phyloP scores from a whole-genome alignment of 2,888 invertebrate genomes.

The Drosophila mimica region DNA sequence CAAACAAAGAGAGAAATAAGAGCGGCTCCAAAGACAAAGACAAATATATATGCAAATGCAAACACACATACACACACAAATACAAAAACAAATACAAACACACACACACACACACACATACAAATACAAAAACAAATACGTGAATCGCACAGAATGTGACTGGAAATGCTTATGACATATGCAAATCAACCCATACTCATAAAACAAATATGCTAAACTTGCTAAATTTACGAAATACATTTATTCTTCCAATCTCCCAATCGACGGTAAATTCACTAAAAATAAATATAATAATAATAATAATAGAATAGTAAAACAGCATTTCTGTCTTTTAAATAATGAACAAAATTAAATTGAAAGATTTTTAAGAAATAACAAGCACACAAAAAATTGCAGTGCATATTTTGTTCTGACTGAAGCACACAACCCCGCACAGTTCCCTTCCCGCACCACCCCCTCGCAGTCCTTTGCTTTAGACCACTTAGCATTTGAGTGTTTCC shows the following conservation, averaged over 20 bases:
- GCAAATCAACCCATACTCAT: constrained; percentile 29
- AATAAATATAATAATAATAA: neutral
- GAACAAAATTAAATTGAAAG: neutral
- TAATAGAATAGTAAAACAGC: too few relatives aligned
- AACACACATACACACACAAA: constrained; percentile 28
- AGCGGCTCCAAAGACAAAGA: constrained; percentile 33
- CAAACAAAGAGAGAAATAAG: constrained; percentile 30
- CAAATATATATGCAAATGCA: constrained; percentile 32
- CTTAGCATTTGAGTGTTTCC: neutral
- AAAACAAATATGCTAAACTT: neutral
- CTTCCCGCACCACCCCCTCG: neutral
- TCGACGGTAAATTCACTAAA: neutral
- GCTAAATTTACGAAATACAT: neutral
- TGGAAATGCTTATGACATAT: constrained; percentile 39
- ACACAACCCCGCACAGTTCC: neutral
- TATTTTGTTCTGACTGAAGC: neutral
- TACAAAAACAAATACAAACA: constrained; percentile 26
- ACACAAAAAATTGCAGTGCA: neutral
- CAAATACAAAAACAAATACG: constrained; percentile 21
- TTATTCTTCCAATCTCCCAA: neutral
- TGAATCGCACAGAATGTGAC: constrained; percentile 31
- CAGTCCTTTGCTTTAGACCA: neutral
- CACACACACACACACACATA: constrained; percentile 17
- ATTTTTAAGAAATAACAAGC: neutral
- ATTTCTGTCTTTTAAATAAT: neutral